Conservation (phyloP, 2,888 invertebrate genomes). For the Parochlus steinenii region DNA sequence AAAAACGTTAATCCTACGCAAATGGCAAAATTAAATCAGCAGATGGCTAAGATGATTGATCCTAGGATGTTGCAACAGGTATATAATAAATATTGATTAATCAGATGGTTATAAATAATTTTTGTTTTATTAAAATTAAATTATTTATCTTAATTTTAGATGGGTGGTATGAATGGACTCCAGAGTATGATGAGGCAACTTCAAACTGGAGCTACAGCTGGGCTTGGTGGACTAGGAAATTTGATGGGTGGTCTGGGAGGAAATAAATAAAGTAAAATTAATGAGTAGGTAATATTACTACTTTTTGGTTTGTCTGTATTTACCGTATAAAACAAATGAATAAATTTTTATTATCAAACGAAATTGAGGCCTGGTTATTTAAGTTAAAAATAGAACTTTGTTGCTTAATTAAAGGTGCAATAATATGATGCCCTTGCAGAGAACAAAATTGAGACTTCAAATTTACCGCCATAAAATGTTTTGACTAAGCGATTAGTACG, state of each 20-base stretch:
- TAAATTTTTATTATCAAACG: too few relatives aligned
- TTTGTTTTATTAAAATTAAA: constrained; percentile 6
- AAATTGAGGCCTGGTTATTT: too few relatives aligned
- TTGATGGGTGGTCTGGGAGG: constrained; percentile 40
- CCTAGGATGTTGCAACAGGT: constrained; percentile 86
- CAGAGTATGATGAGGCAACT: constrained; percentile 91
- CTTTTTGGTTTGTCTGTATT: too few relatives aligned
- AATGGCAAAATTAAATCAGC: constrained; percentile 97
- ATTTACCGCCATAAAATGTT: too few relatives aligned
- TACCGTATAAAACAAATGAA: too few relatives aligned
- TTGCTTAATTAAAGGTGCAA: too few relatives aligned
- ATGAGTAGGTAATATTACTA: too few relatives aligned
- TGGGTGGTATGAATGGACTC: constrained; percentile 91
- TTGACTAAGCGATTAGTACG: too few relatives aligned
- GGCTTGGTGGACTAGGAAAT: constrained; percentile 39
- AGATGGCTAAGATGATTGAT: constrained; percentile 99
- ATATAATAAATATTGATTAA: constrained; percentile 37
- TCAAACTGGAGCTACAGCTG: constrained; percentile 45
- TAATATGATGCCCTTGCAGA: too few relatives aligned
- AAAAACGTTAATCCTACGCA: constrained; percentile 97
- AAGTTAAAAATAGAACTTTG: too few relatives aligned
- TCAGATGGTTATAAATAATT: neutral
- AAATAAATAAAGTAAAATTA: constrained; percentile 6
- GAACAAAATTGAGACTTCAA: too few relatives aligned
- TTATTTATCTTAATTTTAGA: constrained; percentile 21